phyloP scores from a whole-genome alignment of 2,113 vertebrate species.

The Bujurquina vittata region DNA sequence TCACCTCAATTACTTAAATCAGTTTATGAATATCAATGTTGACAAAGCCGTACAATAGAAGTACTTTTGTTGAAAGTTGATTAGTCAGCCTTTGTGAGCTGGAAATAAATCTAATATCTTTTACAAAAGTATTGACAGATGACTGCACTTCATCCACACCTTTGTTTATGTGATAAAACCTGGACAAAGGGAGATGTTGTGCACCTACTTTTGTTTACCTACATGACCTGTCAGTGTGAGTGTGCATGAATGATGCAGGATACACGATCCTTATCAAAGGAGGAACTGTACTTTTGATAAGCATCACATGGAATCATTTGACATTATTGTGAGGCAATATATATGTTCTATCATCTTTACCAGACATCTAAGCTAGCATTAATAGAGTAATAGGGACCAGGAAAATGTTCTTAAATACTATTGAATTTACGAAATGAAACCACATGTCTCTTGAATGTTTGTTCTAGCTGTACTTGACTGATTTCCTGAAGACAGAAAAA shows the following conservation, averaged over 20 bases:
- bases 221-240: constrained; percentile 31
- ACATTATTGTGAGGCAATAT: constrained; percentile 25
- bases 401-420: background rate
- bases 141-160: constrained; percentile 24
- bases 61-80: background rate
- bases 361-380: background rate
- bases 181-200: constrained; percentile 18
- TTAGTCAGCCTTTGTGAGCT: background rate
- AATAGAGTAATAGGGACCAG: background rate
- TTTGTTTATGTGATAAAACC: constrained; percentile 22
- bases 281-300: constrained; percentile 47
- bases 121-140: constrained; percentile 16
- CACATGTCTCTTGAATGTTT: background rate
- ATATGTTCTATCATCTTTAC: background rate
- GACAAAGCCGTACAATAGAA: background rate
- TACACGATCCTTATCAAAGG: constrained; percentile 34
- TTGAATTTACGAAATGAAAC: background rate
- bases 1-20: background rate
- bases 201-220: constrained; percentile 56
- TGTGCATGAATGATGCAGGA: constrained; percentile 15
- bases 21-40: background rate
- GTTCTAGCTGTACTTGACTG: background rate
- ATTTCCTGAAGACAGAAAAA: background rate
- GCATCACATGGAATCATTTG: background rate
- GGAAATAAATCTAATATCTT: background rate